Evolutionary conservation across 2,797 vertebrate genomes (phyloP), one percentile per base, ranked within the genome.

Genomic region (Catharus ustulatus): DNA sequence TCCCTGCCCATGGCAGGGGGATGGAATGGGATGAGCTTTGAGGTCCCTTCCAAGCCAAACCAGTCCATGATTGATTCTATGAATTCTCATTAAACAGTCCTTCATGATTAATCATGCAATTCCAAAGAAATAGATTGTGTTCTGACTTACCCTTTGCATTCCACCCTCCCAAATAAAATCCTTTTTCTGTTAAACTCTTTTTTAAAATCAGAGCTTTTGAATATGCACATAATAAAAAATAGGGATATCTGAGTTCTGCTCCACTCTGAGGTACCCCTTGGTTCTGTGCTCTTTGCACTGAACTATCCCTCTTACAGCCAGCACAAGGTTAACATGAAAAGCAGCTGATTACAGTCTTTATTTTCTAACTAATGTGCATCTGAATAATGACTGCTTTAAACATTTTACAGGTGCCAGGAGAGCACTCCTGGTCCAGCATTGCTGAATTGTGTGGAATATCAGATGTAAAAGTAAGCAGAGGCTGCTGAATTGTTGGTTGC

Each of bases 1-100:
- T 42, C 48, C 6, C 62, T 68, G 77, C 2, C 3, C 48, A 8
- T 34, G 48, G 36, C 55, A 62, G 32, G 23, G 10, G 23, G 10
- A 0, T 42, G 55, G 16, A 0, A 57, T 2, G 0, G 1, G 24
- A 30, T 71, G 64, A 3, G 10, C 10, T 71, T 21, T 63, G 13
- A 38, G 17, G 10, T 63, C 3, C 29, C 13, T 69, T 51, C 58
- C 29, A 46, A 43, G 0, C 38, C 34, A 64, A 26, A 27, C 38
- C 51, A 58, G 34, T 77, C 45, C 17, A 10, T n/a, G n/a, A 58
- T 10, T 58, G 43, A 51, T 34, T 63, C 38, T 63, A 3, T 89
- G 51, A 26, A 40, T 34, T 68, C 17, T 76, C 34, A 72, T 8
- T 58, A 55, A 77, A 27, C 52, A 66, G 29, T 27, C 23, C 36